Percentiles rank a stretch among this genome's conserved stretches.
phyloP scores from a whole-genome alignment of 2,797 vertebrate species.

The Avahi laniger region DNA sequence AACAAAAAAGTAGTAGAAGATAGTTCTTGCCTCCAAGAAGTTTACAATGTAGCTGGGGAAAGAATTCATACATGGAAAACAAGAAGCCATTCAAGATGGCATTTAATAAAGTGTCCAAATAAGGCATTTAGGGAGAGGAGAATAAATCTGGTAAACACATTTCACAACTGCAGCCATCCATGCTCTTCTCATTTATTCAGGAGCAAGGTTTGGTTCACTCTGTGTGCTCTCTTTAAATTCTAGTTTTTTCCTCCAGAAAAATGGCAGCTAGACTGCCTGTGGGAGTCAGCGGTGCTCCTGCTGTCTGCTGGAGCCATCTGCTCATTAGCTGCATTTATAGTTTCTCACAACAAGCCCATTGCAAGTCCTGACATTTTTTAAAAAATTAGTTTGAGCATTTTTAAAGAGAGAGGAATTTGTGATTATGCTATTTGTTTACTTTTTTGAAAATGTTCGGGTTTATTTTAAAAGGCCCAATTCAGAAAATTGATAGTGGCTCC shows the following conservation, averaged over 20 bases:
- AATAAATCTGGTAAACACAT: not conserved
- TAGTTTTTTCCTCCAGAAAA: not conserved
- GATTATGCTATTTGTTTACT: not conserved
- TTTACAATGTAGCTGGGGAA: not conserved
- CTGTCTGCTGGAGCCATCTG: slow-evolving; percentile 53
- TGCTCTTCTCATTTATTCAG: not conserved
- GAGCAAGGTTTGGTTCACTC: not conserved
- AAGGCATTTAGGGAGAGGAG: not conserved
- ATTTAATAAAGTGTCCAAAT: not conserved
- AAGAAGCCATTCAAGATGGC: not conserved
- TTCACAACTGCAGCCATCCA: not conserved
- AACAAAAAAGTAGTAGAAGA: not conserved
- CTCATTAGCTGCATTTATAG: slow-evolving; percentile 55
- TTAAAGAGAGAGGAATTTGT: slow-evolving; percentile 37
- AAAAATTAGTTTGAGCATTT: slow-evolving; percentile 16
- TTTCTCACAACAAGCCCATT: slow-evolving; percentile 27
- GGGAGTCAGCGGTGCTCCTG: not conserved
- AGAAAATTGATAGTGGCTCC: slow-evolving; percentile 21
- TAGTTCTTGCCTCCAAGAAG: not conserved
- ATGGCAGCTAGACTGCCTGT: not conserved
- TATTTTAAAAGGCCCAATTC: slow-evolving; percentile 57
- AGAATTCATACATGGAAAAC: not conserved
- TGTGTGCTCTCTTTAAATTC: not conserved
- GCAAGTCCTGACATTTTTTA: not conserved
- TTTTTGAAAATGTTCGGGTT: slow-evolving; percentile 28